phyloP scores from a whole-genome alignment of 1,140 invertebrate species.

The Charaxes varanes region DNA sequence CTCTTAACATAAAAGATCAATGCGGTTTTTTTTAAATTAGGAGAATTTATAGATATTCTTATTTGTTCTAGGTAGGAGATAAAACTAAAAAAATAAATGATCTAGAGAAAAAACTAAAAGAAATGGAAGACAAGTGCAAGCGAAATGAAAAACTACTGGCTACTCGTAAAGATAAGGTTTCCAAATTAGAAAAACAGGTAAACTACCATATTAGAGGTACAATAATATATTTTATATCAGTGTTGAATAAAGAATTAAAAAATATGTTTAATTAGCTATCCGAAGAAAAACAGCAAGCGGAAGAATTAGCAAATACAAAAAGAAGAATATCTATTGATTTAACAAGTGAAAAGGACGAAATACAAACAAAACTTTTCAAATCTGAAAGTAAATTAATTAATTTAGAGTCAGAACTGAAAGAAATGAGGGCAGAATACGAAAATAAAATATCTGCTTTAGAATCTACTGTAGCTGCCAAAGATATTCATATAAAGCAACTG shows the following conservation, averaged over 20 bases:
- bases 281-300: slow-evolving; percentile 73
- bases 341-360: slow-evolving; percentile 62
- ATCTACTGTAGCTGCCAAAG: slow-evolving; percentile 74
- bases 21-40: background rate
- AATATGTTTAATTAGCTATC: slow-evolving; percentile 67
- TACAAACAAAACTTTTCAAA: slow-evolving; percentile 67
- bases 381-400: slow-evolving; percentile 76
- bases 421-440: slow-evolving; percentile 71
- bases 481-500: slow-evolving; percentile 76
- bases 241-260: slow-evolving; percentile 8
- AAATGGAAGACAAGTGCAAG: slow-evolving; percentile 77
- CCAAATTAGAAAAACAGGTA: slow-evolving; percentile 78
- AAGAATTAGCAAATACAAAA: slow-evolving; percentile 49
- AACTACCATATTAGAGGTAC: background rate
- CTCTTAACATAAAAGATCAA: slow-evolving; percentile 8
- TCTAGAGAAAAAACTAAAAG: slow-evolving; percentile 76
- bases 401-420: slow-evolving; percentile 75
- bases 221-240: slow-evolving; percentile 1
- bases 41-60: background rate
- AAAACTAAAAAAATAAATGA: slow-evolving; percentile 76
- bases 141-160: slow-evolving; percentile 74
- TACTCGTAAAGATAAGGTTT: slow-evolving; percentile 76
- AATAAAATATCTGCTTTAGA: slow-evolving; percentile 75
- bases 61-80: slow-evolving; percentile 67
- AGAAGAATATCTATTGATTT: slow-evolving; percentile 62